Evolutionary conservation across 2,888 invertebrate species (phyloP), one percentile per base, ranked within the genome.

Genomic region (Axea sp.): DNA sequence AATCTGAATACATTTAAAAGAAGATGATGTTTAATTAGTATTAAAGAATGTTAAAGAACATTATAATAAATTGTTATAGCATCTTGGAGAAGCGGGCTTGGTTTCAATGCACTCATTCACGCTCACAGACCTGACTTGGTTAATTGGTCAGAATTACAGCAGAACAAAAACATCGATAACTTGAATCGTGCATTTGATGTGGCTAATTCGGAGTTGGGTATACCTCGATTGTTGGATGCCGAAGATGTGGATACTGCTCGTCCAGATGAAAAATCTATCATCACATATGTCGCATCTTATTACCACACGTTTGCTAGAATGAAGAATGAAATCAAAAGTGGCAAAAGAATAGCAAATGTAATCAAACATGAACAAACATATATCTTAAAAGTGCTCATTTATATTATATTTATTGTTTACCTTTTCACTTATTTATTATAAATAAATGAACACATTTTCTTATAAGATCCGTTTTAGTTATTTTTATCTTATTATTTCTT

Each of bases 281-380:
- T 99, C 90, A 99, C 99, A 12, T 99, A 99, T 87, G 98, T 99
- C 26, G 98, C 99, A 1, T 97, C 97, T 8, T 99, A 98, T 89
- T 99, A 99, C 89, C 99, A 99, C 89, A 98, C 98, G 62, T 99
- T 99, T 90, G 98, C 99, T 35, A 92, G 98, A 80, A 98, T 99
- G 97, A 99, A 98, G 91, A 97, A 96, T 85, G 99, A 99, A 86
- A 95, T 96, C 90, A 99, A 98, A 87, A 98, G 98, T 80, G 98
- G 98, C 22, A 93, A 96, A 82, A 92, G 99, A 86, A 98, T 99
- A 84, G 98, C 98, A 30, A 99, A 99, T 89, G 97, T 97, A 88
- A 91, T 91, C 24, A 35, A 37, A 19, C 4, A 35, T 12, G 2
- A 3, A 24, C 3, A 24, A 6, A 6, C 7, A n/a, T n/a, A n/a